phyloP scores from a whole-genome alignment of 2,888 invertebrate species.

The Therioaphis trifolii region DNA sequence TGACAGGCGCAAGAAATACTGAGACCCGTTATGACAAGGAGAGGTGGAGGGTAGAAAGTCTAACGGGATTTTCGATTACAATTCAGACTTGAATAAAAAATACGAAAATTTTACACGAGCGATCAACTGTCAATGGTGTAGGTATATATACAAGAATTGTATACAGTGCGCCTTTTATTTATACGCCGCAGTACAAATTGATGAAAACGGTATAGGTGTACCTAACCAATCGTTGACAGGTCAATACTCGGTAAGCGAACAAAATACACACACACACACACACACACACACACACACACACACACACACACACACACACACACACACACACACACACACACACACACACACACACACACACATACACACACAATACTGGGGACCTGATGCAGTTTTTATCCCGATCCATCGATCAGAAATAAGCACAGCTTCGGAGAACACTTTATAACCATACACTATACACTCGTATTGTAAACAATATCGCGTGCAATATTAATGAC shows the following conservation, averaged over 20 bases:
- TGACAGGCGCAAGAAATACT: not conserved
- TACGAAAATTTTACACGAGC: not conserved
- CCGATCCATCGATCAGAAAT: not conserved
- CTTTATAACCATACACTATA: not conserved
- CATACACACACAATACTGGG: not conserved
- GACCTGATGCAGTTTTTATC: not conserved
- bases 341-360: not conserved
- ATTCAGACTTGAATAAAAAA: not conserved
- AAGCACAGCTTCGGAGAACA: not conserved
- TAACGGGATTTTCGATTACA: not conserved
- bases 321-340: no score
- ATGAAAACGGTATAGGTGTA: not conserved
- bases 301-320: not conserved
- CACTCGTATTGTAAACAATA: no score
- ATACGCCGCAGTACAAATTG: not conserved
- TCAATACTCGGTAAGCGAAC: not conserved
- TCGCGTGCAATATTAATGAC: no score
- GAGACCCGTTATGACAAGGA: not conserved
- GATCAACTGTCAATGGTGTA: not conserved
- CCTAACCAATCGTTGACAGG: slow-evolving; percentile 17
- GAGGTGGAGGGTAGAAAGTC: not conserved
- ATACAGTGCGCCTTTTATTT: not conserved
- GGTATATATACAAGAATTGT: not conserved
- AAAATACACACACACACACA: not conserved
- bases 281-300: not conserved